Evolutionary conservation across 2,113 vertebrate species (phyloP).

Genomic region (Lagopus muta): DNA sequence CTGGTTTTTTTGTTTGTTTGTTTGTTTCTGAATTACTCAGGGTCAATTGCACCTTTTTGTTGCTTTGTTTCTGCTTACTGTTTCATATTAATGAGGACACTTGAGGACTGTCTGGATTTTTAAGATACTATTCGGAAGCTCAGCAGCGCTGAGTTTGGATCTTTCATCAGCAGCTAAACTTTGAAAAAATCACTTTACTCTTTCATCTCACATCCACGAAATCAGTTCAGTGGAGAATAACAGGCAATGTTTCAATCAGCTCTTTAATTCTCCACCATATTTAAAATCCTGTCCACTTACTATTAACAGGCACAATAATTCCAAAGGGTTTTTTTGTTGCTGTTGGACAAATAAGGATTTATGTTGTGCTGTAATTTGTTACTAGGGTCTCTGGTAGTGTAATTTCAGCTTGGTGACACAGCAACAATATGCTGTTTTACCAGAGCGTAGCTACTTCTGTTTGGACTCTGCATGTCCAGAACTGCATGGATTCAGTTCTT

Average conservation of each 20-base stretch:
- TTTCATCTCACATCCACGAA: neutral
- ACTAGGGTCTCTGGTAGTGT: neutral
- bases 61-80: neutral
- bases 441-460: neutral
- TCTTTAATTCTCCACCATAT: neutral
- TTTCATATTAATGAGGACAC: neutral
- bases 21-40: neutral
- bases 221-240: neutral
- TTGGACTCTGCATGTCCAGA: neutral
- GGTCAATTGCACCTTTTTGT: neutral
- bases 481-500: neutral
- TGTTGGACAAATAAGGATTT: neutral
- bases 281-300: neutral
- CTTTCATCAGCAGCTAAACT: neutral
- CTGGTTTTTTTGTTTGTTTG: neutral
- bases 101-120: neutral
- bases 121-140: neutral
- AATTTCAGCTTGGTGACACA: neutral
- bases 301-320: neutral
- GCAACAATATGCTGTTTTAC: neutral
- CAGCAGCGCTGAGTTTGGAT: neutral
- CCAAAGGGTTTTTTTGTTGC: neutral
- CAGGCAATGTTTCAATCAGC: neutral
- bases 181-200: neutral
- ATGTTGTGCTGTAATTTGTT: neutral